A percentile compares a stretch with the other conserved stretches of the same genome.
phyloP scores from a whole-genome alignment of 2,113 vertebrate species.

The Phrynosoma blainvillii region DNA sequence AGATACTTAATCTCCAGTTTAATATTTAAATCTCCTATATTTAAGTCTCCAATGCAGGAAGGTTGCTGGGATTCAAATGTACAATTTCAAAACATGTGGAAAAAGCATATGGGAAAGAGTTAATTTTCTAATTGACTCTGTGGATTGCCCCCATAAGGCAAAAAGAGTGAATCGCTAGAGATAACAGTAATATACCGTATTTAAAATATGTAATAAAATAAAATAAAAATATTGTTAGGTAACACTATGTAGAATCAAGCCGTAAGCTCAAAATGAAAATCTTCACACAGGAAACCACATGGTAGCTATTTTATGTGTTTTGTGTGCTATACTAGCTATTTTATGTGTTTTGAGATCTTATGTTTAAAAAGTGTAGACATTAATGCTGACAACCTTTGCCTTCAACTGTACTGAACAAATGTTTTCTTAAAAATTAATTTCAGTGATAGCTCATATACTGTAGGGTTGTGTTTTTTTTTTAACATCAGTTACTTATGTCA shows the following conservation, averaged over 20 bases:
- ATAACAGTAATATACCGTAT: neutral
- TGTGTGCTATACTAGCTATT: neutral
- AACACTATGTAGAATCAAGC: neutral
- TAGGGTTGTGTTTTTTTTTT: slow-evolving; percentile 32
- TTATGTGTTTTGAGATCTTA: neutral
- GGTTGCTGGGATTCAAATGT: neutral
- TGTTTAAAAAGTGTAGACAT: slow-evolving; percentile 4
- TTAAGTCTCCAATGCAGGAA: neutral
- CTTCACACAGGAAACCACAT: slow-evolving; percentile 24
- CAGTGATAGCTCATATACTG: slow-evolving; percentile 42
- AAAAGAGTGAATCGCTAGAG: neutral
- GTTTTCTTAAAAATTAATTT: slow-evolving; percentile 65
- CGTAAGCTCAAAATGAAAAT: neutral
- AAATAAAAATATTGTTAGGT: neutral
- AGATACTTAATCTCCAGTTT: too few species aligned
- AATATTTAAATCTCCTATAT: too few species aligned
- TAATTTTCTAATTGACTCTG: slow-evolving; percentile 47
- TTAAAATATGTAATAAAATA: neutral
- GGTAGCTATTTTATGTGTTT: neutral
- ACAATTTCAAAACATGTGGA: slow-evolving; percentile 20
- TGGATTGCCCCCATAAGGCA: neutral
- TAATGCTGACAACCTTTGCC: slow-evolving; percentile 35
- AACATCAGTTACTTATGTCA: slow-evolving; percentile 59
- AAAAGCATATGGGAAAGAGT: slow-evolving; percentile 45
- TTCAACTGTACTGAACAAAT: slow-evolving; percentile 60